A percentile compares a stretch with the other conserved stretches of the same genome.
phyloP scores from a whole-genome alignment of 2,113 vertebrate genomes.

The Lamprotornis superbus region DNA sequence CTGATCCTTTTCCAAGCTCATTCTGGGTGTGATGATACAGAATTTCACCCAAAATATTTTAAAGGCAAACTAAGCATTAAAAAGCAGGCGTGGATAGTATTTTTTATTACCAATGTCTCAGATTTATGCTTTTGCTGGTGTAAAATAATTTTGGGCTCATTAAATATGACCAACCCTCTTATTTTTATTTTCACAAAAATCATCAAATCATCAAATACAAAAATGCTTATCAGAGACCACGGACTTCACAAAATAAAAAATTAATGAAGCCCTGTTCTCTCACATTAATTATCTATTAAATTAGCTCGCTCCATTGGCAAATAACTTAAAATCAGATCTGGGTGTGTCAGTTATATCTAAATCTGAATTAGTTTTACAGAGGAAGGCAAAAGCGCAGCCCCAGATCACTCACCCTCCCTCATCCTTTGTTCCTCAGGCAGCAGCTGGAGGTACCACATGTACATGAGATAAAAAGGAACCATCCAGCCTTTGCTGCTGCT shows the following conservation, averaged over 20 bases:
- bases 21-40: neutral
- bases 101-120: neutral
- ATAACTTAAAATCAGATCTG: neutral
- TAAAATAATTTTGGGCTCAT: neutral
- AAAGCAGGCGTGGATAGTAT: neutral
- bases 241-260: neutral
- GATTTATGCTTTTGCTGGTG: neutral
- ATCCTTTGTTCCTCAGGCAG: neutral
- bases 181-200: neutral
- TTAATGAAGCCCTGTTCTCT: neutral
- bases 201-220: neutral
- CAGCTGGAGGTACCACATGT: neutral
- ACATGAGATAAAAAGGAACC: neutral
- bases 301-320: fast-evolving
- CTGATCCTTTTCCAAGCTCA: constrained; percentile 15
- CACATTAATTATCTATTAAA: neutral
- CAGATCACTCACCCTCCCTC: neutral
- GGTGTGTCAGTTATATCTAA: neutral
- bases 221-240: neutral
- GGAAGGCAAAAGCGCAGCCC: neutral
- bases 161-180: neutral
- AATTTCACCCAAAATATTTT: constrained; percentile 8
- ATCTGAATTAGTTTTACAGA: neutral
- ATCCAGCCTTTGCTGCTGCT: neutral
- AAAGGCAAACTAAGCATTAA: neutral